These are phyloP conservation scores for Hippocampus comes DNA, from an alignment of 2,113 vertebrate species.

Conservation along the genomic window DNA sequence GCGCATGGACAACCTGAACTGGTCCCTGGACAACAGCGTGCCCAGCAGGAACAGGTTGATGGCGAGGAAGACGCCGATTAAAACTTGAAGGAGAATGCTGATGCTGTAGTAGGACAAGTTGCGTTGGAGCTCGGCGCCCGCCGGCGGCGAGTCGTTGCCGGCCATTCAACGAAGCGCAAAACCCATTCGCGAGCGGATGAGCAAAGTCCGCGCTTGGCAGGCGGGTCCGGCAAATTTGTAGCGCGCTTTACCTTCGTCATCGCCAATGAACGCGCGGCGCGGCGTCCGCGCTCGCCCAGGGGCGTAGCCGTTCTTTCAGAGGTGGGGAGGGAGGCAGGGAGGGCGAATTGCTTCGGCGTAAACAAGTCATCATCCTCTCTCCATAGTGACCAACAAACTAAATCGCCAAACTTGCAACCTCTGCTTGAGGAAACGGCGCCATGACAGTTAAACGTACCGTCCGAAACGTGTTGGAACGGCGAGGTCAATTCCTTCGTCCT, in stretches of 20 bases:
- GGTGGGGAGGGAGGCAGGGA: accelerated
- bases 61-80: neutral
- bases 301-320: too few relatives aligned
- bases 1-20: neutral
- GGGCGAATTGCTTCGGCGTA: too few relatives aligned
- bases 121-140: neutral
- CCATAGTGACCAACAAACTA: too few relatives aligned
- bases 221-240: neutral
- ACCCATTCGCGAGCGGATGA: too few relatives aligned
- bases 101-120: too few relatives aligned
- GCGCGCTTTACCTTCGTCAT: neutral
- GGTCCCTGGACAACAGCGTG: neutral
- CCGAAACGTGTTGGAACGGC: too few relatives aligned
- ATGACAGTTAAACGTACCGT: too few relatives aligned
- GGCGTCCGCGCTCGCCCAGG: too few relatives aligned
- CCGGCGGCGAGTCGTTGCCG: neutral
- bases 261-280: neutral
- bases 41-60: neutral
- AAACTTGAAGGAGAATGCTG: neutral
- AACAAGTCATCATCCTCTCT: too few relatives aligned
- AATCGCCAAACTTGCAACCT: too few relatives aligned
- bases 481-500: too few relatives aligned
- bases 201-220: neutral
- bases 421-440: too few relatives aligned
- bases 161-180: neutral